A percentile compares a stretch with the other conserved stretches of the same genome.
These are phyloP conservation scores for Palythoa grandiflora DNA, from an alignment of 92 coral and sea anemone species.

Conservation along the genomic window DNA sequence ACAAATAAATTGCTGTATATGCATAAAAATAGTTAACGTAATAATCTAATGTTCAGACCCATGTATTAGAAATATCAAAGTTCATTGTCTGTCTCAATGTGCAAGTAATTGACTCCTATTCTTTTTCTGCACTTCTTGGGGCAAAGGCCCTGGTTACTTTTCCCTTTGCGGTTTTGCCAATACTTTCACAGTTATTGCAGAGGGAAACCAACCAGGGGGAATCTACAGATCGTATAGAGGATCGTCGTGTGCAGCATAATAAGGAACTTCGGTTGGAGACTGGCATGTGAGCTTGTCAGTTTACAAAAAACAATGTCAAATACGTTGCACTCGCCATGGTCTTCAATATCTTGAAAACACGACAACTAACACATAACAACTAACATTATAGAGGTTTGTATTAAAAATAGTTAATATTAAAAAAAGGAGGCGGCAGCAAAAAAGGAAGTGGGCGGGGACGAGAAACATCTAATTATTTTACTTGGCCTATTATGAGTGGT, in stretches of 20 bases:
- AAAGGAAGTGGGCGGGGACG: no score
- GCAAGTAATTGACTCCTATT: no score
- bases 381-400: no score
- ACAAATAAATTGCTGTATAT: no score
- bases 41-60: constrained; percentile 22
- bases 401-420: not conserved
- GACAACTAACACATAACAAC: no score
- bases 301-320: constrained; percentile 14
- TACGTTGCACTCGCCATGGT: no score
- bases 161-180: constrained; percentile 31
- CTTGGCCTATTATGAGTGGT: no score
- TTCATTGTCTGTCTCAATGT: not conserved
- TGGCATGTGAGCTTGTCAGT: constrained; percentile 34
- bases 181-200: not conserved
- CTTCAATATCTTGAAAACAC: no score
- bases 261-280: constrained; percentile 17
- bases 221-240: not conserved
- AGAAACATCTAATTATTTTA: no score
- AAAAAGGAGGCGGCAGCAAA: not conserved
- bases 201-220: constrained; percentile 12
- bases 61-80: constrained; percentile 30
- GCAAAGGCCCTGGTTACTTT: constrained; percentile 29
- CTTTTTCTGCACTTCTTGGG: constrained; percentile 32
- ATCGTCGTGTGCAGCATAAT: not conserved
- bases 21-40: not conserved